Evolutionary conservation across 2,888 invertebrate species (phyloP), one percentile per base, ranked within the genome.

Genomic region (Leucoma salicis): DNA sequence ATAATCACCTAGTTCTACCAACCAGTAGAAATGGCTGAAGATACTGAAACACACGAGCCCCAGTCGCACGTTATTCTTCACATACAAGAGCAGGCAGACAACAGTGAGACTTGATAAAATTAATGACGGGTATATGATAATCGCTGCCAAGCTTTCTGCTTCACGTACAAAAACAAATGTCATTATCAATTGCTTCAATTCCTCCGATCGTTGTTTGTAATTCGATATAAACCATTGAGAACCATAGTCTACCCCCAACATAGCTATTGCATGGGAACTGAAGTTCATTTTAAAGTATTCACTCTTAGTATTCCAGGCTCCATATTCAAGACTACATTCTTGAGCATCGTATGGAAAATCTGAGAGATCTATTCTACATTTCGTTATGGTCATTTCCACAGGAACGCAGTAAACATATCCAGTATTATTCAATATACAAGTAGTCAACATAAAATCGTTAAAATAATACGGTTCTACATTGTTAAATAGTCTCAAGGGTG

Each of bases 291-390:
- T 8, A 3, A 21, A 8, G 8, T 21, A 8, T 2, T 39, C 37
- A 1, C 39, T 36, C 1, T 13, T 8, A 3, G 34, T 6, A 21
- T 33, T 34, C 21, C 7, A 21, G 0, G 47, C 5, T 1, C 63
- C 62, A 10, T 65, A 63, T 18, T 51, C 55, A 8, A 70, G 37
- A 0, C 46, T 46, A 31, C 80, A 80, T n/a, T 56, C 53, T 35
- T 74, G 69, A 0, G 48, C 39, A 14, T 75, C 72, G 31, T 69
- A 70, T 0, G 80, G 71, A 75, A 78, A 80, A 6, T 74, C 49
- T 0, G 25, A 53, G 0, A 75, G 37, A 10, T 68, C 60, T 0
- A 65, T 44, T 1, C 21, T 37, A 32, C 80, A 79, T 0, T 15
- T 33, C 0, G 57, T 44, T 0, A 40, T 18, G 12, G 57, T 41